Base-by-base conservation (phyloP, 2,888 invertebrate genomes). In the Phyllotreta striolata region DNA sequence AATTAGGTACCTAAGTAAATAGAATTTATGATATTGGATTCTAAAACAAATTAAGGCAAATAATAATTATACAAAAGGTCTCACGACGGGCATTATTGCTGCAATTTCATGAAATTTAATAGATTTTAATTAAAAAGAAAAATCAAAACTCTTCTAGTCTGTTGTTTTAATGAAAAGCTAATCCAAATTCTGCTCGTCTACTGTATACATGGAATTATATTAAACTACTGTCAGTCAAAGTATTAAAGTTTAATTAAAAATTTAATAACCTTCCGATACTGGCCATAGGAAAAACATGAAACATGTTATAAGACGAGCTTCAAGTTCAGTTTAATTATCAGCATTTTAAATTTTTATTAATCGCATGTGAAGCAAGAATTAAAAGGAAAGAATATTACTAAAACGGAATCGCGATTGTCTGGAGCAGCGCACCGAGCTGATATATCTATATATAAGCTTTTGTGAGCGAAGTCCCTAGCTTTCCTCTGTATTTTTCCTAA, bases 321-420 rank as follows among this genome's bases (percentile, higher is more conserved):
- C 1, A 41, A 41, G 10, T 10, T 41, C 1, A 24, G 4, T 24
- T 24, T 24, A 24, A 24, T 24, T 24, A 24, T 24, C 24, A 24
- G 24, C 24, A 24, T 24, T 24, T 24, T 24, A 24, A 24, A 24
- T 24, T 24, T 24, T 24, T 24, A 24, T 24, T 35, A 49, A 49
- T 35, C 35, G n/a, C n/a, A 35, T 35, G 49, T 41, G 43, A 55
- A 55, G 12, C 10, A 6, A 34, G 55, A 55, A 55, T 57, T 43
- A 57, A 57, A 57, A 57, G 57, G 57, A 57, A 38, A 24, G 57
- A 57, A 57, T 57, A 57, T 57, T 57, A 57, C 46, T 57, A 57
- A 57, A 57, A 57, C 57, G 57, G 57, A 57, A 57, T 47, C 24
- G 57, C 47, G 24, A 57, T 57, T 57, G 57, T 57, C 47, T 57